Evolutionary conservation across 2,888 invertebrate species (phyloP).

Genomic region (Cantharis lateralis): DNA sequence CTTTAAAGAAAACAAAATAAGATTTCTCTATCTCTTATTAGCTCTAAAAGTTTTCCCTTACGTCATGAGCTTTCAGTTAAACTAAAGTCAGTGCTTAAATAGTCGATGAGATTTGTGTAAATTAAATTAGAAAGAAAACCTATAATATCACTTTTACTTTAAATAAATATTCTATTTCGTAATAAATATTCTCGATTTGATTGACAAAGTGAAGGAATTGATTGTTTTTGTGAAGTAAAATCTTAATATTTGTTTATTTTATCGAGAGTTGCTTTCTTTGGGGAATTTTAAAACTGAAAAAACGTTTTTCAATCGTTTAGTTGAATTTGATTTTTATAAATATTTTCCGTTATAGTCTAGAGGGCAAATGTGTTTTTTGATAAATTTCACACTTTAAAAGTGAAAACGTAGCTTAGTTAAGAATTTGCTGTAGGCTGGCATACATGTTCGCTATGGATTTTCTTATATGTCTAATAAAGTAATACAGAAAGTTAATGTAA

Average conservation of each 20-base stretch:
- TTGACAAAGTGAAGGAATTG: not conserved
- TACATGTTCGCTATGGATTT: not conserved
- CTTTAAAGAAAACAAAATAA: not conserved
- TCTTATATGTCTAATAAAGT: not conserved
- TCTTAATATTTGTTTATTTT: not conserved
- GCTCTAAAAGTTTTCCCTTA: conserved; percentile 17
- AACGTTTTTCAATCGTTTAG: conserved; percentile 18
- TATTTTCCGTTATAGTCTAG: conserved; percentile 6
- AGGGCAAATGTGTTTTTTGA: conserved; percentile 13
- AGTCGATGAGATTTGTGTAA: conserved; percentile 12
- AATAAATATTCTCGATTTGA: not conserved
- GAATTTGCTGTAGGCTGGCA: not conserved
- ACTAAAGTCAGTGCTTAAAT: not conserved
- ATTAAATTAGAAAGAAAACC: conserved; percentile 29
- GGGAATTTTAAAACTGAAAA: conserved; percentile 4
- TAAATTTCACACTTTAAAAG: not conserved
- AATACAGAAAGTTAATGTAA: not conserved
- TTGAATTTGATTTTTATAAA: conserved; percentile 11
- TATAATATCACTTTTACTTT: conserved; percentile 12
- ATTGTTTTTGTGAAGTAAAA: not conserved
- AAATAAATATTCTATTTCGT: not conserved
- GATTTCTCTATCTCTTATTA: not conserved
- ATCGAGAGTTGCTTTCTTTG: not conserved
- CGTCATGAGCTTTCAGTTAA: conserved; percentile 19
- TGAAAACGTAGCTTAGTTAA: not conserved